Evolutionary conservation across 1,140 invertebrate species (phyloP), one percentile per base, ranked within the genome.

Genomic region (Ceratosolen fusciceps): DNA sequence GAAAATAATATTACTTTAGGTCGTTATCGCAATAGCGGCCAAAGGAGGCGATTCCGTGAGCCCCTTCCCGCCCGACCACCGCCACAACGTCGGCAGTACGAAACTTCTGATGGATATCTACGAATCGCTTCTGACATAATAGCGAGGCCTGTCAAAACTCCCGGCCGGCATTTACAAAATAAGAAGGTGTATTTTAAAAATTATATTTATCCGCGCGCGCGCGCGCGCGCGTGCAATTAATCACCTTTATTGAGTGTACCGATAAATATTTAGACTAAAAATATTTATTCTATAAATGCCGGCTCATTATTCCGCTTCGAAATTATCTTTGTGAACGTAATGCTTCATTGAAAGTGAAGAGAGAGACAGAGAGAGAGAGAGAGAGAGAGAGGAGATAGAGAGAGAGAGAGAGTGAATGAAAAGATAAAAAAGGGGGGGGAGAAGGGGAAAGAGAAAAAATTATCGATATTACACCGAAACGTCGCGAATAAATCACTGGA

Each of bases 1-100:
- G 70, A 39, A 60, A 62, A 73, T 52, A 79, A 79, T 79, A 79
- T 79, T 79, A 79, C 73, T 79, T 79, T 70, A 79, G 72, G 62
- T 47, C 62, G 31, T 8, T n/a, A 34, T 19, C 47, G 65, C 70
- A 74, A 74, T 74, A 67, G 12, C 1, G 43, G 14, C 7, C 1
- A 14, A 52, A 49, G 8, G 16, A 52, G n/a, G n/a, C n/a, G n/a
- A n/a, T n/a, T n/a, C n/a, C n/a, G n/a, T n/a, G n/a, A n/a, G n/a
- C n/a, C n/a, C n/a, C n/a, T n/a, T n/a, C n/a, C n/a, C n/a, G n/a
- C n/a, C n/a, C n/a, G n/a, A 72, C 54, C 72, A 78, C 72, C 74
- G 74, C 43, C 14, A 12, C 31, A 58, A 10, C 21, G 26, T 49
- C 60, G 12, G 16, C 31, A 34, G 37, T 31, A 9, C 14, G 47